Base-by-base conservation (phyloP, 2,797 vertebrate genomes). In the Sebastes oblongus region DNA sequence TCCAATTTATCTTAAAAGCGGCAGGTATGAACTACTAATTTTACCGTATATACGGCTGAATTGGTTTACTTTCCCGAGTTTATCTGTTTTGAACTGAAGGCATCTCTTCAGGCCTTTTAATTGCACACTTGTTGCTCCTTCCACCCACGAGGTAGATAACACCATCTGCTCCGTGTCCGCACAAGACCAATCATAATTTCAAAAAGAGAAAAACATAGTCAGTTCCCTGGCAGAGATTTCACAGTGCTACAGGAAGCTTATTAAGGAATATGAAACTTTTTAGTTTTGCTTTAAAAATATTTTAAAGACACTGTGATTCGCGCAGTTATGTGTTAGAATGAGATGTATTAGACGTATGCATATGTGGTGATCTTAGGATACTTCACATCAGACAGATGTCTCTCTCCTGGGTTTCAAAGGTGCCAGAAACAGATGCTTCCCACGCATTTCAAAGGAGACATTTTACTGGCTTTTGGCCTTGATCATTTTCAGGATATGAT, bases 61-160 rank as follows among this genome's bases (percentile, higher is more conserved):
- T 69, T 34, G 22, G 73, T 84, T 90, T 86, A 62, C 77, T 68
- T 85, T 81, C 58, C 67, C 0, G 32, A 82, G 66, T 77, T 65
- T 72, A 72, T 71, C 39, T 67, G 75, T 86, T 86, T 77, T 79
- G 77, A 91, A 84, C 74, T 66, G 72, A 76, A 77, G 52, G 65
- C 77, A 77, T 84, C 76, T 91, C 82, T 69, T 93, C 81, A n/a
- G 90, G 71, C 66, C 78, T 85, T 52, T 89, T 95, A 94, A 95
- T 95, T 95, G 93, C 87, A 94, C 91, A 93, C 90, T 91, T 94
- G 94, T 92, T 93, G 94, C 91, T 86, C 54, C 82, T 66, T 79
- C 77, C 80, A 66, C 82, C 75, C 83, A 56, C 2, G 73, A 86
- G 82, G 80, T 73, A 78, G 79, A 91, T 74, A 83, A 84, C 86